Percentiles rank a stretch among this genome's conserved stretches.
These are phyloP conservation scores for Tapirus indicus DNA, from an alignment of 2,797 vertebrate genomes.

Conservation along the genomic window DNA sequence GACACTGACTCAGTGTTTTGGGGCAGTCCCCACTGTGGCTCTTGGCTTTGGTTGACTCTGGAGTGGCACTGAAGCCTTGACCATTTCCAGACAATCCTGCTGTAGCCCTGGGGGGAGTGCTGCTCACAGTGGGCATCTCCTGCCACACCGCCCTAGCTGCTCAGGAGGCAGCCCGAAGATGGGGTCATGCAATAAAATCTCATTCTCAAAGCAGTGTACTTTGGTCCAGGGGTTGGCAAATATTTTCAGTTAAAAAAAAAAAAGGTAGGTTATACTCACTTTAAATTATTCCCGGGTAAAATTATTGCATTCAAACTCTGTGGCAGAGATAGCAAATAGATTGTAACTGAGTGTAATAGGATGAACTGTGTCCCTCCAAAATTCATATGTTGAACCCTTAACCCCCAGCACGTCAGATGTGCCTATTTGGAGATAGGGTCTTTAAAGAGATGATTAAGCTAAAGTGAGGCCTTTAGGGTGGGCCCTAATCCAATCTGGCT, in stretches of 20 bases:
- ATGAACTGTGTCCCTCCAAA: background rate
- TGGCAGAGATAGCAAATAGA: background rate
- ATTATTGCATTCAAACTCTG: background rate
- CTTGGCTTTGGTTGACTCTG: background rate
- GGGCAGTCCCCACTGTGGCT: background rate
- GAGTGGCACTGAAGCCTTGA: background rate
- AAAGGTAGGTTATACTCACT: background rate
- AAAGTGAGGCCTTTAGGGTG: background rate
- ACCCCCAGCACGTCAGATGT: background rate
- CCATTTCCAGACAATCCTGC: background rate
- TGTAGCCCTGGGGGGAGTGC: background rate
- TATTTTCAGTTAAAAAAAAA: background rate
- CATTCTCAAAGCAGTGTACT: background rate
- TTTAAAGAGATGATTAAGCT: background rate
- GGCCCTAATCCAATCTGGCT: too few species aligned
- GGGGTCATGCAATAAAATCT: background rate
- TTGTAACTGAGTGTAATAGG: background rate
- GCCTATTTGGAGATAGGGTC: background rate
- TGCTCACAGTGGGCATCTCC: background rate
- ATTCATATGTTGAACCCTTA: background rate
- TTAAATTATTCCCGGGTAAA: conserved; percentile 35
- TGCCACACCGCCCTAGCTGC: background rate
- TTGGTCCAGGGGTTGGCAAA: background rate
- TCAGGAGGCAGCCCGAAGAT: background rate
- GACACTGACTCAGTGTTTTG: background rate